A percentile compares a stretch with the other conserved stretches of the same genome.
These are phyloP conservation scores for Halichondria panicea DNA, from an alignment of 37 sponge, comb jelly and placozoan species.

Conservation along the genomic window DNA sequence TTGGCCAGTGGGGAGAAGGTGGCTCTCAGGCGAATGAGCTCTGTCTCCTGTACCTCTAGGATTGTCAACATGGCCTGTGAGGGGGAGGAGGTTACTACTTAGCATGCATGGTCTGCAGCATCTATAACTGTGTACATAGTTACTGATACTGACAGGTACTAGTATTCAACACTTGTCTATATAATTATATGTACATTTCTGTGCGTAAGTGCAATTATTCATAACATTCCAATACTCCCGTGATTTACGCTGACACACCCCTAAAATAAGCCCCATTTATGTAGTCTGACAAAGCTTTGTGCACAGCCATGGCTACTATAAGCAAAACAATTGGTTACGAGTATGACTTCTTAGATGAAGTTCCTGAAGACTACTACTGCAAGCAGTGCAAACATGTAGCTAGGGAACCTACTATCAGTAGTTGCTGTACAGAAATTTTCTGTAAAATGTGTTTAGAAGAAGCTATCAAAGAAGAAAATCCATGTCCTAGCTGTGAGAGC, in stretches of 20 bases:
- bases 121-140: too few relatives aligned
- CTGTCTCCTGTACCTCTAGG: conserved; percentile 35
- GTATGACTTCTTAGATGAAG: conserved; percentile 1
- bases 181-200: too few relatives aligned
- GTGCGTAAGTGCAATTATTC: too few relatives aligned
- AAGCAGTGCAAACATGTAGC: not conserved
- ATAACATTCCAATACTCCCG: too few relatives aligned
- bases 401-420: conserved; percentile 6
- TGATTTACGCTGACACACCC: too few relatives aligned
- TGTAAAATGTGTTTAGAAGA: conserved; percentile 6
- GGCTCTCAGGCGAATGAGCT: conserved; percentile 11
- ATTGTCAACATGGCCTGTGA: conserved; percentile 32
- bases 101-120: too few relatives aligned
- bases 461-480: not conserved
- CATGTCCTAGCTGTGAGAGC: conserved; percentile 25
- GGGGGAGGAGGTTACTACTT: too few relatives aligned
- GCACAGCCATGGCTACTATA: conserved; percentile 1
- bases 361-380: conserved; percentile 3
- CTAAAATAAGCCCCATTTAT: too few relatives aligned
- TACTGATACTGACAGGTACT: too few relatives aligned
- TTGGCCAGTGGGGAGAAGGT: conserved; percentile 9
- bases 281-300: too few relatives aligned
- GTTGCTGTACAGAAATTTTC: conserved; percentile 27
- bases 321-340: not conserved
- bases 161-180: too few relatives aligned